Percentiles rank a stretch among this genome's conserved stretches.
Evolutionary conservation across 2,888 invertebrate species (phyloP).

Genomic region (Trachelus stipa): DNA sequence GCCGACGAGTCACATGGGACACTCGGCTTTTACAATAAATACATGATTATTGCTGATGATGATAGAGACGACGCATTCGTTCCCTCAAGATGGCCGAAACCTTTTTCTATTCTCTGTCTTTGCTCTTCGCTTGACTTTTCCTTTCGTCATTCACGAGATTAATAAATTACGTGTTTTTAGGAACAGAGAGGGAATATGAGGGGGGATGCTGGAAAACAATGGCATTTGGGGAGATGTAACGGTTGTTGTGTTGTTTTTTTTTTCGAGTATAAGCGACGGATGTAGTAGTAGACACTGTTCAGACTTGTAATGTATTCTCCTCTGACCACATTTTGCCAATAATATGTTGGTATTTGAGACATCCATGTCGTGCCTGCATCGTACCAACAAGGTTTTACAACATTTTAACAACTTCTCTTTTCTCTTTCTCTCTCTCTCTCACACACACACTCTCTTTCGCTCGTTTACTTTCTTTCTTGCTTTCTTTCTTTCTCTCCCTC

Average conservation of each 20-base stretch:
- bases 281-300: conserved; percentile 61
- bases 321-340: conserved; percentile 49
- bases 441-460: conserved; percentile 21
- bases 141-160: conserved; percentile 1
- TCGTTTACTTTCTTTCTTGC: conserved; percentile 26
- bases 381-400: conserved; percentile 56
- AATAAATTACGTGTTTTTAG: conserved; percentile 28
- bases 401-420: conserved; percentile 36
- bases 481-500: conserved; percentile 28
- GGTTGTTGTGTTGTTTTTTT: conserved; percentile 10
- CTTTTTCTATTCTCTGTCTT: not conserved
- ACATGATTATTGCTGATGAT: conserved; percentile 22
- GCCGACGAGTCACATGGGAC: not conserved
- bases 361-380: conserved; percentile 55
- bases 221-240: not conserved
- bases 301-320: conserved; percentile 65
- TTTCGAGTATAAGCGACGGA: conserved; percentile 51
- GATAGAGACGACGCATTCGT: not conserved
- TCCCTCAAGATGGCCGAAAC: not conserved
- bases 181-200: conserved; percentile 30
- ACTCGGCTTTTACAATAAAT: conserved; percentile 21
- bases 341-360: conserved; percentile 30
- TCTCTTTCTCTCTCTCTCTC: conserved; percentile 16
- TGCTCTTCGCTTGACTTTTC: not conserved
- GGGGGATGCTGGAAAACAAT: conserved; percentile 37